Base-by-base conservation (phyloP, 1,140 invertebrate species). In the Macrotrachela quadricornifera region DNA sequence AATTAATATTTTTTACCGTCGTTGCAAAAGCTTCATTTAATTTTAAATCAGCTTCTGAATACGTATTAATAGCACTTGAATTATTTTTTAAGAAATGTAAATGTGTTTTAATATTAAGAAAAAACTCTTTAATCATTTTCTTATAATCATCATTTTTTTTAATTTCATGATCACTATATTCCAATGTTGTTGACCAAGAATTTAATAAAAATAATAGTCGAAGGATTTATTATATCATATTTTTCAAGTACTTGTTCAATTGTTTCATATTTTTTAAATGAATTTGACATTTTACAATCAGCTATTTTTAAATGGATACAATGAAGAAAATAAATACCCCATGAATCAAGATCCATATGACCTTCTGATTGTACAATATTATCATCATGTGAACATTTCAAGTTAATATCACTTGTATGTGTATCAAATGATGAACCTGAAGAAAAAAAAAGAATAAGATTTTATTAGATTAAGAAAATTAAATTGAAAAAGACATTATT, bases 251-350 rank as follows among this genome's bases (percentile, higher is more conserved):
- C 90, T 16, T 96, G 82, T 62, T 85, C 79, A 60, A 99, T 97
- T 1, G 88, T 90, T 45, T 97, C 80, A 65, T 99, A 99, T 68
- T 99, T 99, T 67, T 99, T 99, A 37, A 99, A 69, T 0, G 87
- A 95, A 69, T 99, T 99, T 0, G 91, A 96, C 94, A 99, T 99
- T 74, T 99, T 99, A 71, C 90, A 96, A n/a, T 92, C 92, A n/a
- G 85, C 78, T 59, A 99, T 99, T 8, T 87, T 94, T 14, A 99
- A 74, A 69, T 97, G 92, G 0, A 94, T 94, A 0, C 90, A 87
- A 70, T 99, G 94, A 0, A 99, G 71, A 65, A 99, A 99, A 66
- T 97, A 99, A 54, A 81, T 80, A 0, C 97, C 86, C 94, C 92
- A 97, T 59, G 85, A 74, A 17, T 83, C 75, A 57, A 81, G 78